These are phyloP conservation scores for Scolopax mira DNA, from an alignment of 2,113 vertebrate genomes.

Conservation along the genomic window DNA sequence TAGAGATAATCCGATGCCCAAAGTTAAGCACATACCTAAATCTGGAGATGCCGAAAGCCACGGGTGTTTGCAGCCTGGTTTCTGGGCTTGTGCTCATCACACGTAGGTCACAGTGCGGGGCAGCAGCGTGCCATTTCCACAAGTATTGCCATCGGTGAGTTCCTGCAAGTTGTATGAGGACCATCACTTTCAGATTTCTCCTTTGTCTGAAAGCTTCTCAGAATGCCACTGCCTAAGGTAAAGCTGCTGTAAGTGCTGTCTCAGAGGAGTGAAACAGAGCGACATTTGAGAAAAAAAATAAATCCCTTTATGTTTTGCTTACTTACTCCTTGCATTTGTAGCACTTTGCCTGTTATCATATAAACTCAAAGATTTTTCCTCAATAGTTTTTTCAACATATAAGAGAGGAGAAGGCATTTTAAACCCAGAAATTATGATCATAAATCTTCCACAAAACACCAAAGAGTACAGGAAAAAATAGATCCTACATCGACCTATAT, in stretches of 20 bases:
- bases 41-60: not conserved
- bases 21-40: not conserved
- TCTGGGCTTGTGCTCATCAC: not conserved
- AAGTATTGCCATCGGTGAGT: not conserved
- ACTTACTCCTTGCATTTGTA: not conserved
- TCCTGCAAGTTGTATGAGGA: not conserved
- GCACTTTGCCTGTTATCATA: not conserved
- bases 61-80: not conserved
- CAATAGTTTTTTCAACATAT: not conserved
- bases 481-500: fast-evolving
- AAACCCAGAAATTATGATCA: not conserved
- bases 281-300: not conserved
- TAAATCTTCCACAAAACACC: not conserved
- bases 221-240: not conserved
- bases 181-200: not conserved
- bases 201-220: not conserved
- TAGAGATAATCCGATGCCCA: not conserved
- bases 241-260: not conserved
- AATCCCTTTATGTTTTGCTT: not conserved
- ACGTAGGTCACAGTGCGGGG: not conserved
- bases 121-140: not conserved
- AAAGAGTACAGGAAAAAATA: not conserved
- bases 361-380: not conserved
- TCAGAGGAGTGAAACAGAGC: not conserved
- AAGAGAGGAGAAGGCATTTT: not conserved